Evolutionary conservation across 2,888 invertebrate genomes (phyloP), one percentile per base, ranked within the genome.

Genomic region (Drosophila heteroneura): DNA sequence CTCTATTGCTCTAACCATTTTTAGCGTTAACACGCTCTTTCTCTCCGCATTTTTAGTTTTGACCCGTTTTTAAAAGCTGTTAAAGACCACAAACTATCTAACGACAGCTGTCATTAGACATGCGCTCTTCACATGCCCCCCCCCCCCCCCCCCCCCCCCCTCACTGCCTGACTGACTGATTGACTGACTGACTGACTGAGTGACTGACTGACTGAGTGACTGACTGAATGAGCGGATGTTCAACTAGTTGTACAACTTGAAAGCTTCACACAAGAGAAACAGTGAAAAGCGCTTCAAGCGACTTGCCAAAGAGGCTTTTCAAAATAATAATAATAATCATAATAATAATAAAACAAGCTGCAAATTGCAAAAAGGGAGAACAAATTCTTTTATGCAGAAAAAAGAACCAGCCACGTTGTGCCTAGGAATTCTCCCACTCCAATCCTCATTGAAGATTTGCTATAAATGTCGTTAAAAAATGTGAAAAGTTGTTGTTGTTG

Each of bases 181-280:
- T 60, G 62, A 56, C n/a, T 44, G 26, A 35, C 22, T 70, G 60
- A 22, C 5, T 59, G 57, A 61, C 14, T 44, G 26, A 52, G 3
- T 39, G 53, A 41, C 26, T n/a, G 39, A 57, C 30, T 57, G 67
- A 63, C 33, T 62, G 81, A 58, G 28, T 71, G 76, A 53, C 51
- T 69, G 66, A 35, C 52, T 76, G 68, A 64, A 16, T 39, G 47
- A 54, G 47, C 59, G 72, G 70, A 53, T 62, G 66, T 73, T 78
- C 73, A 70, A 72, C 67, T 67, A 68, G 79, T 76, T 71, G 70
- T 66, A 73, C 79, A 67, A 75, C 82, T 85, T 87, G 79, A 65
- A 79, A 81, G 81, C 87, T 85, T 84, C 79, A 79, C 76, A 82
- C 82, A 85, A 85, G 87, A 82, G 87, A 87, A 89, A 84, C 85